Evolutionary conservation across 1,140 invertebrate genomes (phyloP).

Genomic region (Drosophila kikkawai): DNA sequence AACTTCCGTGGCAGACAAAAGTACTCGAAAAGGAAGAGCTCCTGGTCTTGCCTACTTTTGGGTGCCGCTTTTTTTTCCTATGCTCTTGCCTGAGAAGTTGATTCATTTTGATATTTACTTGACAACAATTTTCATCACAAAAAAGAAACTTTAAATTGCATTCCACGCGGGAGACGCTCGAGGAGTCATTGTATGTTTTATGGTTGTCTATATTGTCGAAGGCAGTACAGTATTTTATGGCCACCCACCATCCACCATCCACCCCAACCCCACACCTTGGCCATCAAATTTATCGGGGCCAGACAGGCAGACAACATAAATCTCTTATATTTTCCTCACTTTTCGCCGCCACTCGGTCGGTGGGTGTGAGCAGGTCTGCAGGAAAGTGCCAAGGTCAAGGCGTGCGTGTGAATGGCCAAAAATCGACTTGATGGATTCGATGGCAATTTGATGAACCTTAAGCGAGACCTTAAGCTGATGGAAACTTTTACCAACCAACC

Average conservation of each 20-base stretch:
- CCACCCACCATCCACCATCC: neutral
- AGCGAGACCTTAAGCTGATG: constrained; percentile 32
- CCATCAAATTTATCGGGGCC: constrained; percentile 70
- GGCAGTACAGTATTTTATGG: constrained; percentile 71
- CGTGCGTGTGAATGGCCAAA: constrained; percentile 67
- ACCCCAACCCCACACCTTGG: constrained; percentile 47
- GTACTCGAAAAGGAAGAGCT: constrained; percentile 22
- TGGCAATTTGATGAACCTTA: constrained; percentile 34
- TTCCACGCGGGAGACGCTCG: constrained; percentile 24
- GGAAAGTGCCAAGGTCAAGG: constrained; percentile 67
- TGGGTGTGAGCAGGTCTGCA: constrained; percentile 18
- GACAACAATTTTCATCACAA: constrained; percentile 59
- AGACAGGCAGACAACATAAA: constrained; percentile 72
- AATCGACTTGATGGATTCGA: constrained; percentile 57
- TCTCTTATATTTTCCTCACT: constrained; percentile 49
- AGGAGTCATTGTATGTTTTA: constrained; percentile 35
- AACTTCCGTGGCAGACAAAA: constrained; percentile 72
- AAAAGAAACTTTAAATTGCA: constrained; percentile 77
- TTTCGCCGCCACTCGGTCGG: constrained; percentile 4
- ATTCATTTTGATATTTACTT: constrained; percentile 59
- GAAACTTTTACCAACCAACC: constrained; percentile 65
- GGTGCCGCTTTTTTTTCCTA: constrained; percentile 22
- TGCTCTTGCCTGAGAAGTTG: constrained; percentile 40
- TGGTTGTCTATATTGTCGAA: constrained; percentile 47
- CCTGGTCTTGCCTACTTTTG: constrained; percentile 65